A percentile compares a stretch with the other conserved stretches of the same genome.
These are phyloP conservation scores for Gonocerus acuteangulatus DNA, from an alignment of 2,888 invertebrate species.

Conservation along the genomic window DNA sequence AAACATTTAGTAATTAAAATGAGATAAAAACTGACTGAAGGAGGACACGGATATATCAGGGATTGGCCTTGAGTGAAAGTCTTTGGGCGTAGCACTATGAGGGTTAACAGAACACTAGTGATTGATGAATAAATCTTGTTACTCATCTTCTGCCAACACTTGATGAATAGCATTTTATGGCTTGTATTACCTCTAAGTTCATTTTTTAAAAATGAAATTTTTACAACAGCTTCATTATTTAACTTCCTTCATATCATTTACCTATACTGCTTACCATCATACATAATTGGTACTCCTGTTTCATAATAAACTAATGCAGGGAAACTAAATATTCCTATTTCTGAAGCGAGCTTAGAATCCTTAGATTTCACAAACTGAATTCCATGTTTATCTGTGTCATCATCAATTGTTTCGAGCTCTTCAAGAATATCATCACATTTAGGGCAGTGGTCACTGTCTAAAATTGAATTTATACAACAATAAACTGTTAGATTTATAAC, in stretches of 20 bases:
- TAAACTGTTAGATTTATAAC: slow-evolving; percentile 15
- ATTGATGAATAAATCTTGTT: too few species aligned
- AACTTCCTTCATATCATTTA: neutral
- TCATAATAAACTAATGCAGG: slow-evolving; percentile 89
- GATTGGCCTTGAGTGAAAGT: too few species aligned
- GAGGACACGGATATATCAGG: too few species aligned
- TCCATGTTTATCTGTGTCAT: slow-evolving; percentile 84
- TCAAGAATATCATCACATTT: slow-evolving; percentile 77
- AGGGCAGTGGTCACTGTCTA: slow-evolving; percentile 77
- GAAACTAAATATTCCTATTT: slow-evolving; percentile 85
- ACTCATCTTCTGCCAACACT: too few species aligned
- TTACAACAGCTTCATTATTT: too few species aligned
- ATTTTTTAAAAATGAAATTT: too few species aligned
- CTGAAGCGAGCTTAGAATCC: slow-evolving; percentile 79
- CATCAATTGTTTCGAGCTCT: slow-evolving; percentile 84
- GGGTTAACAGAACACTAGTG: too few species aligned
- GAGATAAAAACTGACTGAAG: too few species aligned
- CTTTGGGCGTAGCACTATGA: too few species aligned
- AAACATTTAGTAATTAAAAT: too few species aligned
- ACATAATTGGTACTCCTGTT: slow-evolving; percentile 88
- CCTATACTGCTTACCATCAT: slow-evolving; percentile 63
- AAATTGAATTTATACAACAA: slow-evolving; percentile 37
- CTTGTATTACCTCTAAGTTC: too few species aligned
- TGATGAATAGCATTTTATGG: too few species aligned
- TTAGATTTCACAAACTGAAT: slow-evolving; percentile 91